Evolutionary conservation across 37 sponge, comb jelly and placozoan species (phyloP), one percentile per base, ranked within the genome.

Genomic region (Corticium candelabrum): DNA sequence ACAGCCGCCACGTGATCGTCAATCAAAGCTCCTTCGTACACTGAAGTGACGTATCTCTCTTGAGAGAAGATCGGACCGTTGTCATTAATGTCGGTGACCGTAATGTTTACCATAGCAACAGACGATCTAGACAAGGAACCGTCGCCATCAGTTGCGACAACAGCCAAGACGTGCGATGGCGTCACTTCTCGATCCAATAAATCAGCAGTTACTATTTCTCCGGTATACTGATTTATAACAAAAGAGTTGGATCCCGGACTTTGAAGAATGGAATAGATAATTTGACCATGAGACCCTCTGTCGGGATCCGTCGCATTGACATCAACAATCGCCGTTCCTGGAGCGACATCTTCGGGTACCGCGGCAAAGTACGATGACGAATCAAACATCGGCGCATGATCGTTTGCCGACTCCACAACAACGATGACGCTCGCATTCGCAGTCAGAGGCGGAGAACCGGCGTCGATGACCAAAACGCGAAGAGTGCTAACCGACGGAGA

Each of bases 331-430:
- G 4, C 31, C 29, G 7, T 4, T 29, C 29, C 73, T 5, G 73
- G 7, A 70, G 5, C 33, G 4, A 32, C 33, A 4, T 4, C 7
- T 15, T 70, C 73, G 73, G 35, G 5, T 34, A 34, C 73, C 29
- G 7, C 5, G 31, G 31, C 73, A 15, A 32, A 7, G 73, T 70
- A 70, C 31, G 29, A 15, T 70, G 73, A 29, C 36, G 5, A 32
- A 29, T 7, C 5, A 32, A 70, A 70, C 5, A 70, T 32, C 36
- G 73, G 73, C 73, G 73, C 35, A 70, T 29, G 31, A 15, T 70
- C 31, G 73, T 70, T 70, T 5, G 4, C 31, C 29, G 90, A 83
- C 0, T 38, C 34, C 0, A 83, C 81, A 0, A 21, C 43, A 3
- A 87, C 21, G 21, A 21, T 50, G 15, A 50, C 62, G 15, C 15